Conservation (phyloP, 2,113 vertebrate species). For the Odocoileus hemionus region DNA sequence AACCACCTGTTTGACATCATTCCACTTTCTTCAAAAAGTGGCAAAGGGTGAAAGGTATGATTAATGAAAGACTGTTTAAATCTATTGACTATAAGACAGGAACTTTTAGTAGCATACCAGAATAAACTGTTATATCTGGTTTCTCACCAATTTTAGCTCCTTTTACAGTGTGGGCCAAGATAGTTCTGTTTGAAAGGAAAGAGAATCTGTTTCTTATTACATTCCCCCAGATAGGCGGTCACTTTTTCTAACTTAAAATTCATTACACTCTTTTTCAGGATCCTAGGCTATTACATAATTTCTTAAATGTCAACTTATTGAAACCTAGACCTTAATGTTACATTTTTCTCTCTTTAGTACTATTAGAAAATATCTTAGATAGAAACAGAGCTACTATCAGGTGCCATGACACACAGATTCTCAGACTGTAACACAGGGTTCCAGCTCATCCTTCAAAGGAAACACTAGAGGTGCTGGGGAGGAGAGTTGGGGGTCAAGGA, state of each 20-base stretch:
- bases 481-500: not conserved
- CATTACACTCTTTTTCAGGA: conserved; percentile 57
- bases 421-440: not conserved
- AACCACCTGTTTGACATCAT: not conserved
- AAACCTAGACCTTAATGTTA: conserved; percentile 45
- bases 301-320: conserved; percentile 64
- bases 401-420: not conserved
- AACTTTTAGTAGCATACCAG: not conserved
- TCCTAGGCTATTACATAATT: conserved; percentile 62
- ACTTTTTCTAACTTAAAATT: conserved; percentile 63
- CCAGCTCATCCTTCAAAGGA: not conserved
- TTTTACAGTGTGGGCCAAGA: conserved; percentile 10
- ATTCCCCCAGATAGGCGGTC: conserved; percentile 39
- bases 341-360: conserved; percentile 26
- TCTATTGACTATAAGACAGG: not conserved
- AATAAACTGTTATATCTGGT: not conserved
- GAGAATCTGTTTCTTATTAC: conserved; percentile 60
- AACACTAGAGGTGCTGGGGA: not conserved
- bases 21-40: conserved; percentile 10
- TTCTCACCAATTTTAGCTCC: not conserved
- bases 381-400: conserved; percentile 47
- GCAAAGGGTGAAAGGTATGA: not conserved
- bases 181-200: not conserved
- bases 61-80: not conserved
- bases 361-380: conserved; percentile 56